These are phyloP conservation scores for Solenopsis invicta DNA, from an alignment of 1,140 invertebrate species.

Conservation along the genomic window DNA sequence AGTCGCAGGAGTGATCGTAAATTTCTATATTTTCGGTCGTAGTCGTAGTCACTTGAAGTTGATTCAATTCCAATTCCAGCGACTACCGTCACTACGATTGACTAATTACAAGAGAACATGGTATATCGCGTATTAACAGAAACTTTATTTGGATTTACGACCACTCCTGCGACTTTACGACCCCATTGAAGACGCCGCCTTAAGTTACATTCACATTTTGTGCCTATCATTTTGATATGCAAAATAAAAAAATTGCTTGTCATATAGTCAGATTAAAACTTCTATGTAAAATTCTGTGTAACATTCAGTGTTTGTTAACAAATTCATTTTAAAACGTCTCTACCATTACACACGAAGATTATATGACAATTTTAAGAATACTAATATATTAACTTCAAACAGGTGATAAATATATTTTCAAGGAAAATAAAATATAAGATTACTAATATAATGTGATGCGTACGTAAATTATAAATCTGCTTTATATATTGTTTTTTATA, in stretches of 20 bases:
- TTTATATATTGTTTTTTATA: neutral
- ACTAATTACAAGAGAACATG: too few relatives aligned
- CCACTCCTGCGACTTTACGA: too few relatives aligned
- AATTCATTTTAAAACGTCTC: neutral
- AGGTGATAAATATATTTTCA: neutral
- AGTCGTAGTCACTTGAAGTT: too few relatives aligned
- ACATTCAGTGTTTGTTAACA: neutral
- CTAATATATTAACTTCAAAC: neutral
- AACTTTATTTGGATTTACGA: too few relatives aligned
- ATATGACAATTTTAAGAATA: constrained; percentile 1
- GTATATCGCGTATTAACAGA: too few relatives aligned
- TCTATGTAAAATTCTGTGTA: neutral
- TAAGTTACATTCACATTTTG: neutral
- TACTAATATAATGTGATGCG: neutral
- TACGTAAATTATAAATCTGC: neutral
- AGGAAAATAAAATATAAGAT: constrained; percentile 10
- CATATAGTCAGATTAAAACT: neutral
- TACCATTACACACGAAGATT: neutral
- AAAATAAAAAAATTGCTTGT: neutral
- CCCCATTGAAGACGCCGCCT: too few relatives aligned
- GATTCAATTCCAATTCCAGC: too few relatives aligned
- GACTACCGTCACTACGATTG: too few relatives aligned
- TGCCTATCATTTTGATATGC: neutral
- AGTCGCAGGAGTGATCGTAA: too few relatives aligned
- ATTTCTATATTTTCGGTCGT: too few relatives aligned